Evolutionary conservation across 2,113 vertebrate genomes (phyloP).

Genomic region (Gambusia holbrooki): DNA sequence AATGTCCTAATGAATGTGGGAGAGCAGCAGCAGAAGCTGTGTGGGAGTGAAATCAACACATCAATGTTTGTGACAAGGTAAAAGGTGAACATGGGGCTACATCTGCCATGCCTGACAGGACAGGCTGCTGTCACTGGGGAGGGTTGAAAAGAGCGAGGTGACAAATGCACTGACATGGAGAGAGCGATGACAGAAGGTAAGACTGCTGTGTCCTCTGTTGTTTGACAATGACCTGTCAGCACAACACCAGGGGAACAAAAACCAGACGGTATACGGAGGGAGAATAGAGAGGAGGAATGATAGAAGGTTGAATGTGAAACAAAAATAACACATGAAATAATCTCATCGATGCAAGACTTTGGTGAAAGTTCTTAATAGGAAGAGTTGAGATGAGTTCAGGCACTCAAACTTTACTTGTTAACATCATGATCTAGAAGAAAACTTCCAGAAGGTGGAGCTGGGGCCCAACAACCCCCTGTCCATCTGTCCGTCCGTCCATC

Average conservation of each 20-base stretch:
- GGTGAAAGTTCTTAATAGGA: neutral
- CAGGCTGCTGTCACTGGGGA: slow-evolving; percentile 26
- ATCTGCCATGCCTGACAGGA: slow-evolving; percentile 25
- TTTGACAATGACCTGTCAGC: slow-evolving; percentile 43
- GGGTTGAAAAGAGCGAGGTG: slow-evolving; percentile 1
- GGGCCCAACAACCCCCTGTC: too few relatives aligned
- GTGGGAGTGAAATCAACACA: slow-evolving; percentile 37
- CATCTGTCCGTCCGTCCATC: too few relatives aligned
- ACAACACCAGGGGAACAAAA: slow-evolving; percentile 1
- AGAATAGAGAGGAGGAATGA: neutral
- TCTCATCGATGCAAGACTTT: neutral
- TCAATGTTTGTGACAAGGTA: slow-evolving; percentile 47
- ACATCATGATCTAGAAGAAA: too few relatives aligned
- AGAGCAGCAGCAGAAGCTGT: neutral
- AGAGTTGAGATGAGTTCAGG: neutral
- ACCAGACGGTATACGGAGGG: neutral
- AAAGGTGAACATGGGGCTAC: slow-evolving; percentile 47
- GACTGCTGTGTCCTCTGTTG: slow-evolving; percentile 40
- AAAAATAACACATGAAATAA: neutral
- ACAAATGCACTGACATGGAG: slow-evolving; percentile 5
- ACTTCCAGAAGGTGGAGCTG: too few relatives aligned
- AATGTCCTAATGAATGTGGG: slow-evolving; percentile 17
- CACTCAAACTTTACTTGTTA: too few relatives aligned
- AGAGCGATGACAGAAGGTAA: slow-evolving; percentile 14
- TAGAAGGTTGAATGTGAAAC: neutral